These are phyloP conservation scores for Hymenopus coronatus DNA, from an alignment of 2,888 invertebrate genomes.

Conservation along the genomic window DNA sequence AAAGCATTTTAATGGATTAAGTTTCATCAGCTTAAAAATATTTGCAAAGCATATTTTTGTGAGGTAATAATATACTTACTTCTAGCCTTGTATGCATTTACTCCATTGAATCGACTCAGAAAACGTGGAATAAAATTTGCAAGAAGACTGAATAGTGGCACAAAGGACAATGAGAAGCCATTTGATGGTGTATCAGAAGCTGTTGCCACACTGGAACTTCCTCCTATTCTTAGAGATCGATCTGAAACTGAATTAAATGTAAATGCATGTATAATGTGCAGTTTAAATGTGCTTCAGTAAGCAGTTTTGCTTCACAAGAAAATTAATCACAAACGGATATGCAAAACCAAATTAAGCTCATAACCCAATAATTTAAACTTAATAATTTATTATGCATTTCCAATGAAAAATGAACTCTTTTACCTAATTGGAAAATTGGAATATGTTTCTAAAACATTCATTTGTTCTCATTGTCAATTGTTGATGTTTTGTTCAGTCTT, in stretches of 20 bases:
- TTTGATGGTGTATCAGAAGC: neutral
- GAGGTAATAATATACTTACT: neutral
- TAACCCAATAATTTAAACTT: too few relatives aligned
- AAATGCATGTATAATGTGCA: too few relatives aligned
- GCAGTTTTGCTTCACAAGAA: too few relatives aligned
- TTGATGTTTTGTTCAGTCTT: too few relatives aligned
- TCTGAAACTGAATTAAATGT: neutral
- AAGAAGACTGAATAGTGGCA: conserved; percentile 39
- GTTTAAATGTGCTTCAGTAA: too few relatives aligned
- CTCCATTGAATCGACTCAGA: conserved; percentile 31
- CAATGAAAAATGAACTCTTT: too few relatives aligned
- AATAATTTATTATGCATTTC: too few relatives aligned
- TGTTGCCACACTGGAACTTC: conserved; percentile 6
- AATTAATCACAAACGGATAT: too few relatives aligned
- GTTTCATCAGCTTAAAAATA: neutral
- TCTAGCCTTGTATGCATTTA: conserved; percentile 14
- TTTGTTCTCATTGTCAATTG: too few relatives aligned
- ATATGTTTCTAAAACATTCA: too few relatives aligned
- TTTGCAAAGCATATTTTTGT: neutral
- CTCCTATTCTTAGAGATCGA: neutral
- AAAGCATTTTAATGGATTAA: neutral
- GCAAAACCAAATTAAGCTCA: too few relatives aligned
- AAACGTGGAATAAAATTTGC: conserved; percentile 38
- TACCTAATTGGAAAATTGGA: too few relatives aligned
- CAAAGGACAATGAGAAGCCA: conserved; percentile 36